A percentile compares a stretch with the other conserved stretches of the same genome.
phyloP scores from a whole-genome alignment of 2,113 vertebrate species.

The Nibea albiflora region DNA sequence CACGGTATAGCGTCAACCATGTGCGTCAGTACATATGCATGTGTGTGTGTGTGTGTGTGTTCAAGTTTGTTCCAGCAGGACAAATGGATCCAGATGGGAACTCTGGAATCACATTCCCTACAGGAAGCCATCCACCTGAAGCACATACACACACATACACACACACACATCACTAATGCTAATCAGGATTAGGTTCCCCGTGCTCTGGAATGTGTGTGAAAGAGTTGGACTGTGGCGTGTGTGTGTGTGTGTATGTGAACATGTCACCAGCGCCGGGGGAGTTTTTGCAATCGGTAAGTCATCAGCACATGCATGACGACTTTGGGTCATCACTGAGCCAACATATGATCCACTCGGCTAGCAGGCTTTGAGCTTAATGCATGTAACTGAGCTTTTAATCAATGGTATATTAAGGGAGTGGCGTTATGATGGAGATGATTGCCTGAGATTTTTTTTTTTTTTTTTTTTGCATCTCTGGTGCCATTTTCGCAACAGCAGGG shows the following conservation, averaged over 20 bases:
- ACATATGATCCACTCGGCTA: slow-evolving; percentile 65
- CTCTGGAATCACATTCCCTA: slow-evolving; percentile 69
- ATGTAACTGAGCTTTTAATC: slow-evolving; percentile 79
- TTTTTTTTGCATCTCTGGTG: slow-evolving; percentile 29
- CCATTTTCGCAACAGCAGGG: slow-evolving; percentile 51
- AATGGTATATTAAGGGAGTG: slow-evolving; percentile 69
- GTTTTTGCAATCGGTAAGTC: slow-evolving; percentile 63
- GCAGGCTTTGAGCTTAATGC: slow-evolving; percentile 40
- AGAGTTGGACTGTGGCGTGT: slow-evolving; percentile 10
- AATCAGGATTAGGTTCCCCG: slow-evolving; percentile 77
- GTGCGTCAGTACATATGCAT: slow-evolving; percentile 45
- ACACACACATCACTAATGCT: slow-evolving; percentile 35
- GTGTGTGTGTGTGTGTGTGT: slow-evolving; percentile 21
- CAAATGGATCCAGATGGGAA: slow-evolving; percentile 81
- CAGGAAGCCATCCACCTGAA: slow-evolving; percentile 73
- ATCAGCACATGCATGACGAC: slow-evolving; percentile 66
- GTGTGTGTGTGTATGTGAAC: slow-evolving; percentile 56
- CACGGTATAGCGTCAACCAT: slow-evolving; percentile 44
- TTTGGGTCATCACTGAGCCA: slow-evolving; percentile 62
- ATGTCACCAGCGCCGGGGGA: slow-evolving; percentile 62
- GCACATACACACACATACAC: not conserved
- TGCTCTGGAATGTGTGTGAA: slow-evolving; percentile 62
- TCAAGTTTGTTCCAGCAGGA: slow-evolving; percentile 46
- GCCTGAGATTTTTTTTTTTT: slow-evolving; percentile 8
- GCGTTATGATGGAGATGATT: slow-evolving; percentile 59